Conservation (phyloP, 2,888 invertebrate genomes). For the Taphrorychus bicolor region DNA sequence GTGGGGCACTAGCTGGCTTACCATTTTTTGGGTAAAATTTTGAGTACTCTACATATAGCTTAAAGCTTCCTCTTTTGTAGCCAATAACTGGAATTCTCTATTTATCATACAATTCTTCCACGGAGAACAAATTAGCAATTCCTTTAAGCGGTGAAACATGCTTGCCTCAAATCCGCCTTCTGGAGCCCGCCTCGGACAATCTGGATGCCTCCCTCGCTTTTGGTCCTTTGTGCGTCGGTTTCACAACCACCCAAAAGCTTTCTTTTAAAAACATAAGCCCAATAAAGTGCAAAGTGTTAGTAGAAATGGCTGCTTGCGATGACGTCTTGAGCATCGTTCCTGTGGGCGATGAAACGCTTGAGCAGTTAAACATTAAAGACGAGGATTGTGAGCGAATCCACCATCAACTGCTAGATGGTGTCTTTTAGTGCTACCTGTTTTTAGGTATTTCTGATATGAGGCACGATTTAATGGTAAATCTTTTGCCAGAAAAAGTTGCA, state of each 20-base stretch:
- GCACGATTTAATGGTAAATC: conserved; percentile 41
- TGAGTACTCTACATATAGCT: neutral
- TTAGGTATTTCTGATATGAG: too few relatives aligned
- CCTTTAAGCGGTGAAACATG: conserved; percentile 58
- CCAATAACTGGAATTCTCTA: conserved; percentile 40
- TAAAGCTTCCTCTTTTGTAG: conserved; percentile 32
- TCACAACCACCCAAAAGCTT: conserved; percentile 44
- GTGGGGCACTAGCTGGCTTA: too few relatives aligned
- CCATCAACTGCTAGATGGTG: too few relatives aligned
- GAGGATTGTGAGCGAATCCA: too few relatives aligned
- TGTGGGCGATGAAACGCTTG: conserved; percentile 32
- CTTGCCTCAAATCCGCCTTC: conserved; percentile 58
- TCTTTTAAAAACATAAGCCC: conserved; percentile 56
- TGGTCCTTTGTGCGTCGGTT: conserved; percentile 53
- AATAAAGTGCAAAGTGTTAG: conserved; percentile 56
- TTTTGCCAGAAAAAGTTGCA: conserved; percentile 50
- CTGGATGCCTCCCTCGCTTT: conserved; percentile 52
- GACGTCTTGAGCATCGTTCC: conserved; percentile 40
- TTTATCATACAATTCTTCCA: conserved; percentile 39
- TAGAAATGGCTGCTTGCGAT: conserved; percentile 54
- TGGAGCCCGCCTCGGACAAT: conserved; percentile 51
- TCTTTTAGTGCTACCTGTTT: too few relatives aligned
- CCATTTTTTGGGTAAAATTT: too few relatives aligned
- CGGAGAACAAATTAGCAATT: conserved; percentile 44
- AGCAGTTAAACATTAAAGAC: too few relatives aligned